Evolutionary conservation across 2,888 invertebrate genomes (phyloP).

Genomic region (Nematopogon swammerdamellus): DNA sequence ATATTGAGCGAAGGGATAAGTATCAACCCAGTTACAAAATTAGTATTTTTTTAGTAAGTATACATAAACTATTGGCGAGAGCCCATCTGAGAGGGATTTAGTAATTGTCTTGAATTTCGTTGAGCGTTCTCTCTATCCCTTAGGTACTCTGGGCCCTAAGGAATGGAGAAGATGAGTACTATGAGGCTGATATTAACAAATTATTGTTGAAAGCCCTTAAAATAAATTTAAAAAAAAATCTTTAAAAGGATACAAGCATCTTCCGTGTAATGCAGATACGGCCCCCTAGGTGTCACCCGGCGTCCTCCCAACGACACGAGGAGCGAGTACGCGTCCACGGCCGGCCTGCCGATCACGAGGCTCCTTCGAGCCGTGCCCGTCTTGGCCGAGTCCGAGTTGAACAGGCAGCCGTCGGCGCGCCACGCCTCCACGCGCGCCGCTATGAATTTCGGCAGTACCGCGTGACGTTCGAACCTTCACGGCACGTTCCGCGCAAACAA

Average conservation of each 20-base stretch:
- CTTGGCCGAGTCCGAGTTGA: slow-evolving; percentile 85
- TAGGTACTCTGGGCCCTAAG: no score
- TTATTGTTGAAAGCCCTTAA: no score
- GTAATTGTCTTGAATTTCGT: no score
- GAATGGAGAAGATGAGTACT: no score
- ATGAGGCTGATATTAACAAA: no score
- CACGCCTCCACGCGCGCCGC: slow-evolving; percentile 88
- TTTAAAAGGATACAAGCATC: slow-evolving; percentile 92
- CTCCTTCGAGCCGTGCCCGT: slow-evolving; percentile 85
- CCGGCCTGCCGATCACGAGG: slow-evolving; percentile 63
- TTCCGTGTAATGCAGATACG: slow-evolving; percentile 84
- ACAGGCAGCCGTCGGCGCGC: slow-evolving; percentile 80
- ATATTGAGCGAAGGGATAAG: no score
- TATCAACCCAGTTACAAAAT: no score
- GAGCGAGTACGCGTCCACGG: slow-evolving; percentile 78
- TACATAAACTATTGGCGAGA: no score
- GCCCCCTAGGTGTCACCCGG: slow-evolving; percentile 64
- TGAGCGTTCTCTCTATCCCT: no score
- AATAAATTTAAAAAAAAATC: no score
- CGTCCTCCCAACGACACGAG: slow-evolving; percentile 93
- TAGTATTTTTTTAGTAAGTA: no score
- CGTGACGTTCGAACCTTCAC: slow-evolving; percentile 86
- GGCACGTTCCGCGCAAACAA: not conserved
- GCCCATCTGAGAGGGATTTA: no score
- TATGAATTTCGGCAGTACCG: slow-evolving; percentile 91